Percentiles rank a stretch among this genome's conserved stretches.
phyloP scores from a whole-genome alignment of 2,797 vertebrate species.

The Danio albolineatus region DNA sequence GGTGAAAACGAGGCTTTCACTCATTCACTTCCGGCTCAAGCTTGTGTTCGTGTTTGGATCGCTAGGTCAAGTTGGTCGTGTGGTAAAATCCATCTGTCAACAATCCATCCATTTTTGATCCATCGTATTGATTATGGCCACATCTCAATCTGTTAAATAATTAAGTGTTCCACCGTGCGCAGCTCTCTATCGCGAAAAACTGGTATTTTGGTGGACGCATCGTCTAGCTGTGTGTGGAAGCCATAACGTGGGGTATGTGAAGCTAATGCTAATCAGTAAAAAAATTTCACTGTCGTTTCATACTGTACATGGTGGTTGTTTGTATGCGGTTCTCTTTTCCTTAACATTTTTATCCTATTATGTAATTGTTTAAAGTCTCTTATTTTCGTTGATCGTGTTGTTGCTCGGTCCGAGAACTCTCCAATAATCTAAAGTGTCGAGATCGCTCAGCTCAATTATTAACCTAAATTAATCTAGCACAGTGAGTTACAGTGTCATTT shows the following conservation, averaged over 20 bases:
- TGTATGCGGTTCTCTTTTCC: neutral
- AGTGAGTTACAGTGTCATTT: neutral
- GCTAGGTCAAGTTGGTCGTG: neutral
- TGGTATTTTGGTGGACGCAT: slow-evolving; percentile 45
- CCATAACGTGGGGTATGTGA: slow-evolving; percentile 13
- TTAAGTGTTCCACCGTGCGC: slow-evolving; percentile 52
- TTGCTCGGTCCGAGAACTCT: neutral
- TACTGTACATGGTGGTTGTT: neutral
- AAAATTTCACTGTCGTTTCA: neutral
- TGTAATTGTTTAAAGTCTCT: neutral
- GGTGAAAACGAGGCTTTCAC: slow-evolving; percentile 5
- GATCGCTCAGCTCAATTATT: neutral
- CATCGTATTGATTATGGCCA: neutral
- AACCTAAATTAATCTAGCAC: neutral
- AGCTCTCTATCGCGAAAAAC: slow-evolving; percentile 5
- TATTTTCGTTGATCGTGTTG: neutral
- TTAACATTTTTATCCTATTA: neutral
- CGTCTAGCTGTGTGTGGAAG: neutral
- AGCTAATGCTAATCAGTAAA: neutral
- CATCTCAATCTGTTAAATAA: slow-evolving; percentile 53
- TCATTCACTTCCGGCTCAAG: slow-evolving; percentile 57
- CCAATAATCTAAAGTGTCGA: neutral
- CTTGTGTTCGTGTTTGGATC: neutral
- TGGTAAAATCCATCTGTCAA: neutral
- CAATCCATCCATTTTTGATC: neutral